Conservation (phyloP, 2,113 vertebrate species). For the Aix galericulata region DNA sequence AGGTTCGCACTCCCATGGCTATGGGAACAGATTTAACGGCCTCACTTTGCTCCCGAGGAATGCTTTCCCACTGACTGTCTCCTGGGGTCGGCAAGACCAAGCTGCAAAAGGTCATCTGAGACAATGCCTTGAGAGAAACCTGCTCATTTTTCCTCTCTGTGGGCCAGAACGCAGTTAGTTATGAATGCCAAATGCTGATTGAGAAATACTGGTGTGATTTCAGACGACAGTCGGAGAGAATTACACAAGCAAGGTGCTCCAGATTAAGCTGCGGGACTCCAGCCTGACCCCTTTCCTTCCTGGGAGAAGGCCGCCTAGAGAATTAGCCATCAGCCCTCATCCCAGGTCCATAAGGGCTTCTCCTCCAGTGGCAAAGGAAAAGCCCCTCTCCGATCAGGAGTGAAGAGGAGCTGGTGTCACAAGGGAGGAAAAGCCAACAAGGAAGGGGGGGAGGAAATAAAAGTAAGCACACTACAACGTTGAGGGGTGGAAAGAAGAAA, state of each 20-base stretch:
- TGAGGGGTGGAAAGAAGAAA: not conserved
- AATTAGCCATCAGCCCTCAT: not conserved
- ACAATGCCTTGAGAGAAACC: not conserved
- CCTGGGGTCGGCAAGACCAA: not conserved
- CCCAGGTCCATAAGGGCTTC: not conserved
- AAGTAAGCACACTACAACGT: not conserved
- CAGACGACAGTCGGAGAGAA: not conserved
- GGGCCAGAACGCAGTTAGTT: not conserved
- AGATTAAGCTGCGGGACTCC: not conserved
- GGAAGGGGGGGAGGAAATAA: not conserved
- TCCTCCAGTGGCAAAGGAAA: not conserved
- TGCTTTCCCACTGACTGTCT: rapidly evolving
- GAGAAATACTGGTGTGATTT: not conserved
- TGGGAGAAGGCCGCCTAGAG: not conserved
- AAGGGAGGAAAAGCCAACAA: not conserved
- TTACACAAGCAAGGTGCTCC: not conserved
- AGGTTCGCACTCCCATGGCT: not conserved
- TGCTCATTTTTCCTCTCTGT: not conserved
- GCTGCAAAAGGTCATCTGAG: not conserved
- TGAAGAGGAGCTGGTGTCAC: not conserved
- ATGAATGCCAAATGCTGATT: not conserved
- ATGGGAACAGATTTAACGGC: not conserved
- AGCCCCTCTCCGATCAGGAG: not conserved
- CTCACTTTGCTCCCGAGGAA: not conserved
- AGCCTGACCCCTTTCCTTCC: not conserved